Conservation (phyloP, 2,888 invertebrate genomes). For the Phania funesta region DNA sequence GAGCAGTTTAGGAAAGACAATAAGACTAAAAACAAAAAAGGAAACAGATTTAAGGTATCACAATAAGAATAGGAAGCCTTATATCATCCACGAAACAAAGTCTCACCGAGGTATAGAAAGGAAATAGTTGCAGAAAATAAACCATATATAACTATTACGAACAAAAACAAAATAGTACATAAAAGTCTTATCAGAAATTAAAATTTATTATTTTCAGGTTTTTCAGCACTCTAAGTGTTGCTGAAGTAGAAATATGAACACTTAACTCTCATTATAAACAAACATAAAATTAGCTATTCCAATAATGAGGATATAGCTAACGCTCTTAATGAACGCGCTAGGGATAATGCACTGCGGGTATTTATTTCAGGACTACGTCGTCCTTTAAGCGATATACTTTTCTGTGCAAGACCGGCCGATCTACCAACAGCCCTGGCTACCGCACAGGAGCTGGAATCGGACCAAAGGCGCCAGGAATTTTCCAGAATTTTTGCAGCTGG, state of each 20-base stretch:
- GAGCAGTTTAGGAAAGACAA: background rate
- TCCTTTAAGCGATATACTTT: background rate
- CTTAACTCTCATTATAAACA: too few relatives aligned
- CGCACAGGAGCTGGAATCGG: background rate
- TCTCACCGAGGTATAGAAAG: background rate
- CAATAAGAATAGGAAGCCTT: background rate
- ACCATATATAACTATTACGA: background rate
- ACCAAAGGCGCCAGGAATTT: background rate
- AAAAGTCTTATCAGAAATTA: background rate
- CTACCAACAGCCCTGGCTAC: constrained; percentile 47
- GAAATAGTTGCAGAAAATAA: background rate
- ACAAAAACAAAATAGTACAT: background rate
- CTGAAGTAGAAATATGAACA: too few relatives aligned
- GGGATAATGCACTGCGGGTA: too few relatives aligned
- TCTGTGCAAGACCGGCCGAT: constrained; percentile 57
- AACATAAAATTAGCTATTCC: too few relatives aligned
- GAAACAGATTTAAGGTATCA: background rate
- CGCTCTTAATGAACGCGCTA: too few relatives aligned
- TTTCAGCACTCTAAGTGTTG: constrained; percentile 5
- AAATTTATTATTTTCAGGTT: background rate
- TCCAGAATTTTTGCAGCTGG: background rate
- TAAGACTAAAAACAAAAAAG: background rate
- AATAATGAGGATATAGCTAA: too few relatives aligned
- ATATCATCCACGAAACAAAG: background rate
- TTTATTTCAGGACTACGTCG: background rate